Base-by-base conservation (phyloP, 2,797 vertebrate genomes). In the Coracias cyanogaster region DNA sequence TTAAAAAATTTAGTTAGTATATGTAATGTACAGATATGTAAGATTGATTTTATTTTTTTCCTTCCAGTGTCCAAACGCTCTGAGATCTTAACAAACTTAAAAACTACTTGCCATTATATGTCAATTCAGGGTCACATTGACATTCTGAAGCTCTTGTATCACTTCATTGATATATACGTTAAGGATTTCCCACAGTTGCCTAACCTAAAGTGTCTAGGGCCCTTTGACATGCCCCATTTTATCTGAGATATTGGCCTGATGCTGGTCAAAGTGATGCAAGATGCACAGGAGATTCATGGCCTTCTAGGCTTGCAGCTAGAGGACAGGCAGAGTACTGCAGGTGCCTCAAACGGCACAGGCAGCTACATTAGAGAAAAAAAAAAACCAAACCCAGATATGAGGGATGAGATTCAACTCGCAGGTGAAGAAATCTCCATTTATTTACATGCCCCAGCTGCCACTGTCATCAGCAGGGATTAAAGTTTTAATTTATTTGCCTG, bases 371-470 rank as follows among this genome's bases (percentile, higher is more conserved):
- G 13, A 18, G 25, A 0, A 26, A 81, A 58, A 82, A 69, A 3
- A 0, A 0, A 37, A 37, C 37, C 37, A n/a, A n/a, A n/a, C n/a
- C 0, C 3, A 82, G 33, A 82, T 3, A 12, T 3, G 10, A 87
- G 84, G 15, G 28, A 62, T 25, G 8, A 88, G 26, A 86, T 73
- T 49, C 26, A 91, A 6, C 10, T 39, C 24, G 77, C 18, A 37
- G 26, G 8, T 80, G 46, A 91, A 82, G n/a, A 43, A 10, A 62
- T 9, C 9, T 21, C 15, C 3, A 54, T 51, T 70, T 46, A 58
- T 46, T 70, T 51, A 51, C 15, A 19, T 25, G n/a, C 4, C 22
- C 12, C 4, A 1, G 46, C 14, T 77, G 15, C 39, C 24, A 35
- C 16, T 67, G 22, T n/a, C 33, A 82, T 28, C 71, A 87, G 2